Evolutionary conservation across 2,113 vertebrate species (phyloP).

Genomic region (Mobula birostris): DNA sequence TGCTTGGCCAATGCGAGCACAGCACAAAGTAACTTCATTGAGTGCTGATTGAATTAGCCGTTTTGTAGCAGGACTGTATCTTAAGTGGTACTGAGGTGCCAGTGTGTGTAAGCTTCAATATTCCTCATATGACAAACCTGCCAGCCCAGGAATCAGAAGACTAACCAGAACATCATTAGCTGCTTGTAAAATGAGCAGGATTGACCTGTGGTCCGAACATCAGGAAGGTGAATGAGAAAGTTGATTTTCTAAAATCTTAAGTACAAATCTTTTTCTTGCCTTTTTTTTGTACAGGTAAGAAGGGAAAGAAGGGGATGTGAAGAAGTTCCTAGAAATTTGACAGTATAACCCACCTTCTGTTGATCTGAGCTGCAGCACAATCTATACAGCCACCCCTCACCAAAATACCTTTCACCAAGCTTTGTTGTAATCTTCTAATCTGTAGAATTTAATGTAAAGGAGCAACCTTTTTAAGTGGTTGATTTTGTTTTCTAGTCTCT

Average conservation of each 20-base stretch:
- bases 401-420: conserved; percentile 33
- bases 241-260: neutral
- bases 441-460: conserved; percentile 35
- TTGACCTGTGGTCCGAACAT: neutral
- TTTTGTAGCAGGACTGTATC: no score
- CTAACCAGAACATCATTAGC: neutral
- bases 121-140: no score
- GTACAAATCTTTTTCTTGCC: neutral
- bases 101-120: no score
- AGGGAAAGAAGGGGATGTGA: conserved; percentile 69
- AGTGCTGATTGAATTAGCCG: no score
- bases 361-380: conserved; percentile 36
- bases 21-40: no score
- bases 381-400: conserved; percentile 32
- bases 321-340: conserved; percentile 42
- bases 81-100: no score
- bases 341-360: conserved; percentile 31
- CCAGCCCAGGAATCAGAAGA: neutral
- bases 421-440: conserved; percentile 36
- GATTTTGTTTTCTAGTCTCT: conserved; percentile 13
- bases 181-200: neutral
- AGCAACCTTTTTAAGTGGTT: conserved; percentile 22
- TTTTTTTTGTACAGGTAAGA: conserved; percentile 63
- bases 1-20: no score
- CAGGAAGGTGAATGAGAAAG: neutral